A percentile compares a stretch with the other conserved stretches of the same genome.
phyloP scores from a whole-genome alignment of 2,113 vertebrate species.

The Cavia aperea region DNA sequence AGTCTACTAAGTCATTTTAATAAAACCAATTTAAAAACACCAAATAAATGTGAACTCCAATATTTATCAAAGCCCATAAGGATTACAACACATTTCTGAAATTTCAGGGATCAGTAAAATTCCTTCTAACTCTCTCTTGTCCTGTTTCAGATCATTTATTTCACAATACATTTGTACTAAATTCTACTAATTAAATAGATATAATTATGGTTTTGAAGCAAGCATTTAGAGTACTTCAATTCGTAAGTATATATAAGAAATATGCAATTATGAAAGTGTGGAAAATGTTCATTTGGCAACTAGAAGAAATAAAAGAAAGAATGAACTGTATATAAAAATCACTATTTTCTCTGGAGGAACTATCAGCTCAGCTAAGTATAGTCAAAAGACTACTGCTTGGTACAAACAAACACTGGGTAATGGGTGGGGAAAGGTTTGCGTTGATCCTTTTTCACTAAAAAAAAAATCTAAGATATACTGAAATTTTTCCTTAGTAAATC shows the following conservation, averaged over 20 bases:
- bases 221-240: neutral
- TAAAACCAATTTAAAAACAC: conserved; percentile 38
- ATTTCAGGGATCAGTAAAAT: conserved; percentile 40
- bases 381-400: neutral
- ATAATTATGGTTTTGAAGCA: conserved; percentile 7
- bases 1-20: conserved; percentile 43
- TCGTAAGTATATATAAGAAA: conserved; percentile 33
- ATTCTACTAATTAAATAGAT: neutral
- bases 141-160: neutral
- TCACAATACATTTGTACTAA: neutral
- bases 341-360: conserved; percentile 18
- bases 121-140: neutral
- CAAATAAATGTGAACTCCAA: conserved; percentile 25
- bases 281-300: conserved; percentile 20
- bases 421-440: neutral
- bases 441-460: neutral
- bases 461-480: neutral
- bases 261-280: neutral
- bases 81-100: conserved; percentile 23
- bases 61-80: neutral
- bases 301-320: conserved; percentile 12
- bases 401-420: neutral
- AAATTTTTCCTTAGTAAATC: neutral
- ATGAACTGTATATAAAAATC: conserved; percentile 24
- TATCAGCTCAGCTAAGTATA: neutral